phyloP scores from a whole-genome alignment of 1,140 invertebrate species.

The Neomicropteryx cornuta region DNA sequence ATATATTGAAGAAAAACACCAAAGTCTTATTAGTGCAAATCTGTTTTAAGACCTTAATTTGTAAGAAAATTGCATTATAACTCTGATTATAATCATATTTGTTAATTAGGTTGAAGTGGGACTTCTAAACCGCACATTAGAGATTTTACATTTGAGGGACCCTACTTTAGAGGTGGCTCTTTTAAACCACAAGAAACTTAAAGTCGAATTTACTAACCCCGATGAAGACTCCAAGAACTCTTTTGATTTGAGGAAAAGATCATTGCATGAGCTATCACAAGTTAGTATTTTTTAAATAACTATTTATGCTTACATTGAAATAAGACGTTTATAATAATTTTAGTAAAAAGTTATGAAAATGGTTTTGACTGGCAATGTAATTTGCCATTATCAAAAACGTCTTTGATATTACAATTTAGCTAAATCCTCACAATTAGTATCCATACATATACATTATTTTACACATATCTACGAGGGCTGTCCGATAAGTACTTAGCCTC shows the following conservation, averaged over 20 bases:
- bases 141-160: slow-evolving; percentile 31
- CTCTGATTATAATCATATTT: too few relatives aligned
- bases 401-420: too few relatives aligned
- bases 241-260: slow-evolving; percentile 28
- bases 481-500: too few relatives aligned
- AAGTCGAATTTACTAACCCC: slow-evolving; percentile 19
- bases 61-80: too few relatives aligned
- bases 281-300: slow-evolving; percentile 15
- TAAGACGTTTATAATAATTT: not conserved
- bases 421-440: too few relatives aligned
- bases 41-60: too few relatives aligned
- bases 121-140: slow-evolving; percentile 30
- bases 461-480: too few relatives aligned
- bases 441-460: too few relatives aligned
- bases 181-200: slow-evolving; percentile 37
- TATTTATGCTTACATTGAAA: slow-evolving; percentile 1
- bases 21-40: too few relatives aligned
- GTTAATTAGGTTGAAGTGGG: slow-evolving; percentile 36
- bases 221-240: slow-evolving; percentile 25
- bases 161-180: slow-evolving; percentile 37
- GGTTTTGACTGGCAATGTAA: not conserved
- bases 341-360: slow-evolving; percentile 4
- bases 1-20: too few relatives aligned
- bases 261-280: slow-evolving; percentile 37
- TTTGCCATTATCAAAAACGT: not conserved